Evolutionary conservation across 2,797 vertebrate species (phyloP).

Genomic region (Distichodus sexfasciatus): DNA sequence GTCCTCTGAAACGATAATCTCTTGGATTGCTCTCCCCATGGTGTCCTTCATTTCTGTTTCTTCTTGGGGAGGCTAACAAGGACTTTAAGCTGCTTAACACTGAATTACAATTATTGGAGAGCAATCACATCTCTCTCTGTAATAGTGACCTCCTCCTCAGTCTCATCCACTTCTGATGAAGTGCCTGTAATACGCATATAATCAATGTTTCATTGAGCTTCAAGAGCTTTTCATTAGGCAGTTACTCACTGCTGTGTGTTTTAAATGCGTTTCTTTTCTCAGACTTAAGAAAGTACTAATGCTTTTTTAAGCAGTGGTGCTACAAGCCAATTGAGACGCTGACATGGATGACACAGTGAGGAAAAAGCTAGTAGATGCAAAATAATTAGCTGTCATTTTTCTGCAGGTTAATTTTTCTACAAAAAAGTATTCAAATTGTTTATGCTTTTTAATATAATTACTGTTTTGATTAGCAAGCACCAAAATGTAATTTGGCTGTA

Average conservation of each 20-base stretch:
- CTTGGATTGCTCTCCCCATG: conserved; percentile 66
- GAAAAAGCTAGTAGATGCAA: too few relatives aligned
- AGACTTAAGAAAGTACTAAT: conserved; percentile 40
- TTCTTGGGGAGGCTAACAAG: conserved; percentile 56
- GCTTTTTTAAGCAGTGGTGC: conserved; percentile 34
- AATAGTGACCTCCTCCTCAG: conserved; percentile 48
- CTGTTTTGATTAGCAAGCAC: too few relatives aligned
- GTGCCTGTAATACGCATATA: conserved; percentile 61
- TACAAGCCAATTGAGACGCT: conserved; percentile 34
- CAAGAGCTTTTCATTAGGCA: conserved; percentile 55
- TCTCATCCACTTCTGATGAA: conserved; percentile 57
- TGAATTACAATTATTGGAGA: conserved; percentile 72
- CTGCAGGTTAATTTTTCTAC: too few relatives aligned
- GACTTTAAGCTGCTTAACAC: conserved; percentile 68
- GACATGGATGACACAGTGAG: conserved; percentile 25
- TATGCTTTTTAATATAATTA: too few relatives aligned
- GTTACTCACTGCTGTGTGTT: conserved; percentile 53
- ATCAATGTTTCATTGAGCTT: conserved; percentile 63
- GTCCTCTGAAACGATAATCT: conserved; percentile 67
- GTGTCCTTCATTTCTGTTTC: conserved; percentile 64
- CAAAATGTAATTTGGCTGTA: too few relatives aligned
- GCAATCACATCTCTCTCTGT: conserved; percentile 45
- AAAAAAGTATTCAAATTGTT: too few relatives aligned
- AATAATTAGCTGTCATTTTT: too few relatives aligned
- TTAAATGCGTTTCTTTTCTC: conserved; percentile 49